Evolutionary conservation across 2,113 vertebrate genomes (phyloP), one percentile per base, ranked within the genome.

Genomic region (Mirza zaza): DNA sequence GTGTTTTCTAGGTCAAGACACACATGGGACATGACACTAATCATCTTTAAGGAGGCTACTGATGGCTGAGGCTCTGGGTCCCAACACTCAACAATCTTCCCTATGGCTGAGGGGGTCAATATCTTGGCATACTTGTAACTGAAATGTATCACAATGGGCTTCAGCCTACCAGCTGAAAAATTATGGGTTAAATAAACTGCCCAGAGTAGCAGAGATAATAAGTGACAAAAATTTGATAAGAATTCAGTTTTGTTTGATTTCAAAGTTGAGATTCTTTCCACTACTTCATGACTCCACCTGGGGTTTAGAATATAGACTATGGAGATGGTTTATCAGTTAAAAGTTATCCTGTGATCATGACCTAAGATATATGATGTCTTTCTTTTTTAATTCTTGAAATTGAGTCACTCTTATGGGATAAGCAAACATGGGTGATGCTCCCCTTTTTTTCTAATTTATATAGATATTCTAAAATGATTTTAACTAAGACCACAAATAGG

Each of bases 191-290:
- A 92, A 76, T 77, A 76, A 93, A 76, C 4, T 65, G 15, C n/a
- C 9, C 34, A 92, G 48, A 73, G 4, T 80, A 93, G 18, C 48
- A 85, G 61, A 87, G 18, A 68, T 77, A 89, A 42, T 52, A 91
- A 75, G 3, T 45, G 90, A 48, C 75, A 92, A 93, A 87, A 20
- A 32, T 65, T 11, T 90, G 52, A 52, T 57, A 65, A 77, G 23
- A 96, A 81, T 70, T 88, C 7, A 61, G 8, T 89, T 92, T 57
- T 80, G 1, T 21, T 95, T 95, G 65, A 71, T 42, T 94, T 18
- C 39, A 57, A 67, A 80, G 39, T 85, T 96, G n/a, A 81, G 23
- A 91, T 77, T 95, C 7, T 77, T 76, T 95, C 34, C 39, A 57
- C 15, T 79, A 7, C 48, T 83, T 89, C 27, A 92, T 65, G 20